Base-by-base conservation (phyloP, 2,113 vertebrate species). In the Micromys minutus region DNA sequence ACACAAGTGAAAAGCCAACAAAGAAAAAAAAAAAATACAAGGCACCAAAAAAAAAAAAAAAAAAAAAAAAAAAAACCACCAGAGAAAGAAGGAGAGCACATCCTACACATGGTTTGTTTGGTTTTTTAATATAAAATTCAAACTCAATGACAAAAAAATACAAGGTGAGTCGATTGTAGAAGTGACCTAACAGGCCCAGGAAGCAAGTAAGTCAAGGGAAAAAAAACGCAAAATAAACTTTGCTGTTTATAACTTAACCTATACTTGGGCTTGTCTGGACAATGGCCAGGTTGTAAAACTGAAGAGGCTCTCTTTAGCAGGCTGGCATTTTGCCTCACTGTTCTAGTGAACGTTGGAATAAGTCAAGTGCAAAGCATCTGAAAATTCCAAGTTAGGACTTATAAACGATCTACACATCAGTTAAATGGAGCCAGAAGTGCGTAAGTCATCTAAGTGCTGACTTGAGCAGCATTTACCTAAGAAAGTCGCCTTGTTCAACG, bases 41-140 rank as follows among this genome's bases (percentile, higher is more conserved):
- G 47, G 61, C 63, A 87, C 65, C 67, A 74, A 92, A 61, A 83
- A 83, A 93, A 84, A n/a, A n/a, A n/a, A n/a, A n/a, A n/a, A n/a
- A n/a, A n/a, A n/a, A n/a, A n/a, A n/a, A n/a, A n/a, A n/a, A n/a
- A n/a, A n/a, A n/a, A n/a, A n/a, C n/a, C 52, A 91, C 80, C 90
- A 94, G 98, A n/a, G n/a, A n/a, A n/a, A 97, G 93, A 96, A 98
- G 98, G 88, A 97, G 93, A 97, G 97, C 94, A 97, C 96, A 97
- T 98, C 95, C 95, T 98, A 98, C 97, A 98, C 57, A 0, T 97
- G 90, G 96, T 97, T 98, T 42, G 98, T 94, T 97, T 96, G 80
- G 24, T 61, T 84, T 67, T 83, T 84, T 84, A 84, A 97, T 96
- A 98, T 59, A 90, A 96, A 98, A 97, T 0, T 95, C 91, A 79